Conservation (phyloP, 2,888 invertebrate genomes). For the Amphipyra tragopoginis region DNA sequence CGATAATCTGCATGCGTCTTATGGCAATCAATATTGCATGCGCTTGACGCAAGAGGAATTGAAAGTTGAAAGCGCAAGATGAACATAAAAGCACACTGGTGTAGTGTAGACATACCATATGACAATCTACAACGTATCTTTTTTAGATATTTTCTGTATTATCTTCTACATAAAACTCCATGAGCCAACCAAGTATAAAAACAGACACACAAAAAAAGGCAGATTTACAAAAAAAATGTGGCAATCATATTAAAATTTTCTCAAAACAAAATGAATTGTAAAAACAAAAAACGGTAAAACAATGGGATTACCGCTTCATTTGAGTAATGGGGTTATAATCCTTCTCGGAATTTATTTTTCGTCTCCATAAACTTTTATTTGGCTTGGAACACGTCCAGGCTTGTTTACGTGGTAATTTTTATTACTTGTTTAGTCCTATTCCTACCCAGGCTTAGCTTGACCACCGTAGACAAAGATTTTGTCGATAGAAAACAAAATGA, state of each 20-base stretch:
- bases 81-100: too few relatives aligned
- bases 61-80: too few relatives aligned
- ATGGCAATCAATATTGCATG: too few relatives aligned
- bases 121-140: too few relatives aligned
- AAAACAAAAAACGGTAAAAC: conserved; percentile 36
- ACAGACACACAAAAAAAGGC: not conserved
- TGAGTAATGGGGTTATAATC: conserved; percentile 64
- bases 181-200: not conserved
- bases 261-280: conserved; percentile 37
- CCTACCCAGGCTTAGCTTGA: not conserved
- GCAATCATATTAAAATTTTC: not conserved
- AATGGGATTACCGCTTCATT: conserved; percentile 58
- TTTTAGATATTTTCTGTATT: too few relatives aligned
- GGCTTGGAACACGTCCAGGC: conserved; percentile 41
- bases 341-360: conserved; percentile 52
- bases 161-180: too few relatives aligned
- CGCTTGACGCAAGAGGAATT: too few relatives aligned
- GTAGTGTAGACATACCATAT: too few relatives aligned
- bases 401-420: conserved; percentile 35
- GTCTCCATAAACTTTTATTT: conserved; percentile 59
- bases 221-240: not conserved
- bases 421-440: conserved; percentile 28
- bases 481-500: too few relatives aligned
- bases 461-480: too few relatives aligned
- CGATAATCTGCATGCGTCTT: too few relatives aligned